Base-by-base conservation (phyloP, 2,797 vertebrate species). In the Fundulus diaphanus region DNA sequence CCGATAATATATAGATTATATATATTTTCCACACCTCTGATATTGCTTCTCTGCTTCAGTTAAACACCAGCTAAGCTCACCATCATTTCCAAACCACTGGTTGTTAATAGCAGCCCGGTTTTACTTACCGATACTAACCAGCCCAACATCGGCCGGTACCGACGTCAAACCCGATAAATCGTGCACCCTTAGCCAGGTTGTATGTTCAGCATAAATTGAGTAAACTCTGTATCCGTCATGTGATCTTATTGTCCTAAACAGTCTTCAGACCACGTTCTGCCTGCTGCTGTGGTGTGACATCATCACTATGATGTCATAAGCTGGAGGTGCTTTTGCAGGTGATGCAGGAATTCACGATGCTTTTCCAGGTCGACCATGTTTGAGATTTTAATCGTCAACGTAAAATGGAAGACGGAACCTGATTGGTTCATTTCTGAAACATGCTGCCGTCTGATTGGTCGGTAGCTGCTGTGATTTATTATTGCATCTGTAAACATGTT, bases 361-460 rank as follows among this genome's bases (percentile, higher is more conserved):
- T 35, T 16, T 27, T 61, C 31, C 31, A 33, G 57, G 16, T 61
- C 31, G 3, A 70, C 72, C 75, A 42, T 44, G 37, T 69, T 27
- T 7, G 16, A 71, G 65, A 51, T 67, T 66, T 65, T 51, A 70
- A 16, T 69, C 74, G 66, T 66, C 59, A 48, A 74, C 44, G 42
- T 48, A 82, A 82, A 84, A 76, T 83, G 89, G 88, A 91, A 91
- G 90, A 91, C 88, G 49, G 12, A 79, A 66, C 52, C 51, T 74
- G 68, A 20, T 42, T 51, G 40, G 29, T 35, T 75, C 24, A 22
- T 66, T 33, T 72, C 42, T 63, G 68, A 63, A 80, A 67, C 66
- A 49, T 49, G 66, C 84, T 78, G 70, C 54, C 31, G 37, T 72
- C 72, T 77, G 65, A 82, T 79, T 87, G 86, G 80, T 83, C 77